Evolutionary conservation across 2,888 invertebrate species (phyloP).

Genomic region (Drosophila neotestacea): DNA sequence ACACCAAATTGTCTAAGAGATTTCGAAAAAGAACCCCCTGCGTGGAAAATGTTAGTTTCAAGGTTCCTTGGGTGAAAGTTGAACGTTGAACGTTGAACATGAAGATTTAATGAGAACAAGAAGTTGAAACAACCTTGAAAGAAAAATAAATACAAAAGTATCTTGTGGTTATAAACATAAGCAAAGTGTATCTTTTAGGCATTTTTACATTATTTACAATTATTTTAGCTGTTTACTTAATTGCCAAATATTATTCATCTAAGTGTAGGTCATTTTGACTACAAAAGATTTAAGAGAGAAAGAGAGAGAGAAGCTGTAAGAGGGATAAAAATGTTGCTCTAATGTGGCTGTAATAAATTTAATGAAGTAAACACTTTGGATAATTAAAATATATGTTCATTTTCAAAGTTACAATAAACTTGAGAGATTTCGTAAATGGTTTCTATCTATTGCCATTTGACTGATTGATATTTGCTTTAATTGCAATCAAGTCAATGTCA

Average conservation of each 20-base stretch:
- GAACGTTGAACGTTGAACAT: neutral
- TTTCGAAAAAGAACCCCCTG: neutral
- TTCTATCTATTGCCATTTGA: constrained; percentile 37
- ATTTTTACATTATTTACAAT: constrained; percentile 24
- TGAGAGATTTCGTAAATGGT: too few species aligned
- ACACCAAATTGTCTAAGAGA: neutral
- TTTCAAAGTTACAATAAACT: too few species aligned
- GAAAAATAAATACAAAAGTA: neutral
- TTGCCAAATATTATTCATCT: constrained; percentile 31
- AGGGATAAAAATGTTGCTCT: constrained; percentile 9
- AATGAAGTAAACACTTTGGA: constrained; percentile 34
- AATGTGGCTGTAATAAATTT: constrained; percentile 35
- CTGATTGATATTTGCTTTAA: constrained; percentile 68
- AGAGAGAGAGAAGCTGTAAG: neutral
- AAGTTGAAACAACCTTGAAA: constrained; percentile 10
- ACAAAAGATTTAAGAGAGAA: too few species aligned
- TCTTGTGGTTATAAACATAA: neutral
- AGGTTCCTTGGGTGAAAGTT: constrained; percentile 6
- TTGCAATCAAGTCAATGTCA: constrained; percentile 68
- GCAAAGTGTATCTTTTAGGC: neutral
- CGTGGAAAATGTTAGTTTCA: constrained; percentile 5
- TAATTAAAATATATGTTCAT: neutral
- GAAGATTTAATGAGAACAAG: neutral
- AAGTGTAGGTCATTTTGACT: constrained; percentile 26
- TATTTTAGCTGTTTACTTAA: constrained; percentile 27